Base-by-base conservation (phyloP, 1,140 invertebrate genomes). In the Drosophila triauraria region DNA sequence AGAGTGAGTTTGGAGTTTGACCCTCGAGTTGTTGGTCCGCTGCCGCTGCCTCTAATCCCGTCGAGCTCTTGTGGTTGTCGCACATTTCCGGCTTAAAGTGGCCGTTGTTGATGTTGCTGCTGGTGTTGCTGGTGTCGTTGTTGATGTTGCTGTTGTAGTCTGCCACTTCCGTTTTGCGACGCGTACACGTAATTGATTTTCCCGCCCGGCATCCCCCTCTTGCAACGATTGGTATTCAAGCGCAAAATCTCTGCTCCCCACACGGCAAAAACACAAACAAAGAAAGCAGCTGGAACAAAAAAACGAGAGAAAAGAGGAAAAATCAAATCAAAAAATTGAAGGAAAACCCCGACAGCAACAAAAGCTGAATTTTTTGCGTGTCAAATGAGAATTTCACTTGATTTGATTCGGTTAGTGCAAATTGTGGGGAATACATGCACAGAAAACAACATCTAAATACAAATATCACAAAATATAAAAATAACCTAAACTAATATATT, bases 81-180 rank as follows among this genome's bases (percentile, higher is more conserved):
- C 77, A 79, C 77, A 79, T 79, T 79, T 79, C 77, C 77, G 77
- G 77, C 77, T 79, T 79, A 79, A 79, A 79, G 77, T 78, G 75
- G 65, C 76, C 62, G 50, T 35, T 23, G 59, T 13, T 59, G 62
- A 40, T 64, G 60, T 25, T 40, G 56, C 32, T 47, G 62, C 15
- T 67, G 30, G 0, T 60, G 43, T 17, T 50, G 27, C 20, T 67
- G 69, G 40, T 71, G 56, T 25, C 46, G 48, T 38, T 74, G 68
- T 51, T 51, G 13, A 35, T 74, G 20, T 17, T 75, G 72, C 27
- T 48, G 57, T 17, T 74, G 69, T 65, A 54, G 60, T 72, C 71
- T 78, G 68, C 67, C 76, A 79, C 77, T 78, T 79, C 77, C 77
- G 75, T 65, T 74, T 72, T 79, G 67, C 75, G 67, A 79, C 77